Base-by-base conservation (phyloP, 2,888 invertebrate genomes). In the Sesia apiformis region DNA sequence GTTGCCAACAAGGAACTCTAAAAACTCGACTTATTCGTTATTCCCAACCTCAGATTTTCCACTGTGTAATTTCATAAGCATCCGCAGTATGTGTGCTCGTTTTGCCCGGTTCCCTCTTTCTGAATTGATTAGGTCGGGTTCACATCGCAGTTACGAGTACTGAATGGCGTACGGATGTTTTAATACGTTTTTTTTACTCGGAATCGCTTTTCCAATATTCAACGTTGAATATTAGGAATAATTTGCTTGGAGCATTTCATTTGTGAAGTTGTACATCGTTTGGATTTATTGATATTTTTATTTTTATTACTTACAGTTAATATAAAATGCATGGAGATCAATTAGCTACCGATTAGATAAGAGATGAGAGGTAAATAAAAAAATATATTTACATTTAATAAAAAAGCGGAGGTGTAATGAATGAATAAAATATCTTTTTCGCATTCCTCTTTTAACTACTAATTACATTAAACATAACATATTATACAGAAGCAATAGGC, bases 31-130 rank as follows among this genome's bases (percentile, higher is more conserved):
- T 79, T 77, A 80, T 76, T 75, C 71, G 66, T 73, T 74, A 75
- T 78, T 64, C 60, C 65, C 63, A 69, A 72, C 78, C 76, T 81
- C 80, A 78, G 81, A 82, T 82, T 85, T 84, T 83, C 78, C 78
- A 74, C 82, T 78, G 78, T 83, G 82, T 87, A 87, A 88, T 85
- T 88, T 81, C 83, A 87, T 88, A 88, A 88, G 86, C 84, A 82
- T 79, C 38, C 7, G 67, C 64, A 67, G 67, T 67, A 71, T 70
- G 77, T 84, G 73, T 80, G 81, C 78, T 82, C 84, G 74, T 80
- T 84, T 84, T 83, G 70, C 80, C 78, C 79, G 74, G 76, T 76
- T 81, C 81, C 78, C 77, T 79, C 78, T 78, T 79, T 84, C 83
- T 85, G 86, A 87, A 87, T 84, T 88, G 88, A 89, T 88, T 87